Conservation (phyloP, 2,797 vertebrate genomes). For the Lindbergichthys nudifrons region DNA sequence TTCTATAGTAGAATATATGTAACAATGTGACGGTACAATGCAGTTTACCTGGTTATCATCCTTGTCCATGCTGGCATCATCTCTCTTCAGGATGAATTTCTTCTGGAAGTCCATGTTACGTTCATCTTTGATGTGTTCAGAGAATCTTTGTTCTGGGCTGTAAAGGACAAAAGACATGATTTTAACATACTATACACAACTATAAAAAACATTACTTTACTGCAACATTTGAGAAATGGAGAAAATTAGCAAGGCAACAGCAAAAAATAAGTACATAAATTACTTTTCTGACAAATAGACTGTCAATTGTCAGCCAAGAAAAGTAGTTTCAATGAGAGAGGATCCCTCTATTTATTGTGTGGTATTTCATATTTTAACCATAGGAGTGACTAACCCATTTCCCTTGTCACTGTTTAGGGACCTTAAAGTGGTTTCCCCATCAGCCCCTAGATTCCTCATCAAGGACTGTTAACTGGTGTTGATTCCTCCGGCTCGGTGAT, state of each 20-base stretch:
- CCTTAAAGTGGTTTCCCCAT: not conserved
- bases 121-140: conserved; percentile 98
- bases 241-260: not conserved
- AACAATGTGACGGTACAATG: not conserved
- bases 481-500: not conserved
- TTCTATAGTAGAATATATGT: not conserved
- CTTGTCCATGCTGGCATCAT: conserved; percentile 97
- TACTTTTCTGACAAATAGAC: not conserved
- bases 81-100: conserved; percentile 97
- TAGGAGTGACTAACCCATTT: no score
- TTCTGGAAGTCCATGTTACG: conserved; percentile 96
- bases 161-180: conserved; percentile 4
- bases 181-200: not conserved
- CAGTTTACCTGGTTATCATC: conserved; percentile 96
- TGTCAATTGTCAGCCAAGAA: no score
- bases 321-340: not conserved
- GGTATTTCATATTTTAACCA: not conserved
- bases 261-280: not conserved
- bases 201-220: not conserved
- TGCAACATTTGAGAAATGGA: not conserved
- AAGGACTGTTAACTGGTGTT: not conserved
- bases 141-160: conserved; percentile 98
- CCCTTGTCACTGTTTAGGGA: not conserved
- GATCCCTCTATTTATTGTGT: not conserved
- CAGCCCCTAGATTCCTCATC: not conserved